These are phyloP conservation scores for Tholera decimalis DNA, from an alignment of 2,888 invertebrate species.

Conservation along the genomic window DNA sequence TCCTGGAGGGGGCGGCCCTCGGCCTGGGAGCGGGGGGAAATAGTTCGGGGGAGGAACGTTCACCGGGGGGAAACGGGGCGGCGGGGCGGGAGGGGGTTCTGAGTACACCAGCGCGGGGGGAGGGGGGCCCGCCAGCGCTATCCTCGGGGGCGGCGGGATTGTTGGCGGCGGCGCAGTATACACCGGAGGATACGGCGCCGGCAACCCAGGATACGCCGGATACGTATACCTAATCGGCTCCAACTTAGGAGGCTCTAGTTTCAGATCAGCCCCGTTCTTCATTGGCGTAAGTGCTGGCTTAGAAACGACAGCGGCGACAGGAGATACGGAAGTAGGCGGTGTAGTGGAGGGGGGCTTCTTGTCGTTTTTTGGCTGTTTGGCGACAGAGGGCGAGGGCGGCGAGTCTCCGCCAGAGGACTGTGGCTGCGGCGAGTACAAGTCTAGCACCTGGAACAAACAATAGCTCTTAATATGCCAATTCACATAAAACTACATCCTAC, in stretches of 20 bases:
- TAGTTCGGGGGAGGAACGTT: constrained; percentile 86
- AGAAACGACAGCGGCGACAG: constrained; percentile 79
- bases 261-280: constrained; percentile 84
- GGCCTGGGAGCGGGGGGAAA: constrained; percentile 77
- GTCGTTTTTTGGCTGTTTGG: constrained; percentile 90
- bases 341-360: constrained; percentile 88
- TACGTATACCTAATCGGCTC: constrained; percentile 81
- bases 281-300: constrained; percentile 80
- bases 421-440: constrained; percentile 96
- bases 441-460: constrained; percentile 92
- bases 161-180: constrained; percentile 83
- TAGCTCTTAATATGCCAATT: not conserved
- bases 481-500: no score
- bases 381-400: constrained; percentile 91
- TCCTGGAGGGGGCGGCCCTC: constrained; percentile 76
- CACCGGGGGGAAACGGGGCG: constrained; percentile 77
- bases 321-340: constrained; percentile 89
- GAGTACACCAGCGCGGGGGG: constrained; percentile 82
- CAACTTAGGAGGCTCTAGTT: constrained; percentile 79
- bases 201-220: constrained; percentile 80
- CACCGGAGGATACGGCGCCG: constrained; percentile 83
- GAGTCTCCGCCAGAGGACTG: constrained; percentile 92
- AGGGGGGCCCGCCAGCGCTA: constrained; percentile 69
- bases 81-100: constrained; percentile 83
- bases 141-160: constrained; percentile 78